These are phyloP conservation scores for Tichodroma muraria DNA, from an alignment of 2,113 vertebrate species.

Conservation along the genomic window DNA sequence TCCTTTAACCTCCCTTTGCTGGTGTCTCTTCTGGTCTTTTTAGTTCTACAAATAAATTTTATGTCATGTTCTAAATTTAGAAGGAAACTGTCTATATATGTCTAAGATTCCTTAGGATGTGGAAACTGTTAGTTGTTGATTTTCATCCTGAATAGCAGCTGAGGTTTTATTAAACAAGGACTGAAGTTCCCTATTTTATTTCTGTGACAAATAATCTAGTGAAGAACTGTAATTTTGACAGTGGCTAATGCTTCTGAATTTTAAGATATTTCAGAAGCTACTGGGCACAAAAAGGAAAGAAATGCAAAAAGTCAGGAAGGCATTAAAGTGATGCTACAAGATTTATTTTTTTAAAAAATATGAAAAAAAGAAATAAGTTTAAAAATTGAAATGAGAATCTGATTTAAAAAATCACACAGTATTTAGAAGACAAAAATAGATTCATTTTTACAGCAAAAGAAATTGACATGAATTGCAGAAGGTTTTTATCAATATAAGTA, in stretches of 20 bases:
- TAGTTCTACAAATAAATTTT: neutral
- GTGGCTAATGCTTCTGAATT: neutral
- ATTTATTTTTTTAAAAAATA: neutral
- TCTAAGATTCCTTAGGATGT: neutral
- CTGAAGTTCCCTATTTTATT: neutral
- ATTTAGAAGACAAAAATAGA: slow-evolving; percentile 18
- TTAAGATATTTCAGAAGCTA: neutral
- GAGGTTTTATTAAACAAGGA: neutral
- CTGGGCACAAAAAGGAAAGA: neutral
- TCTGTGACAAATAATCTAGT: neutral
- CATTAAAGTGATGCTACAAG: neutral
- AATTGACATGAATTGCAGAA: neutral
- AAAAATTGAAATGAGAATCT: neutral
- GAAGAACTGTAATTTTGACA: neutral
- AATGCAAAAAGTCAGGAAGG: neutral
- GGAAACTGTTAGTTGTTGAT: neutral
- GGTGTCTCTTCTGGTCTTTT: neutral
- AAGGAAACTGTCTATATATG: neutral
- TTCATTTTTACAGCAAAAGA: neutral
- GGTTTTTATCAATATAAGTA: neutral
- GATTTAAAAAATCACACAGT: neutral
- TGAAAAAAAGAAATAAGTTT: neutral
- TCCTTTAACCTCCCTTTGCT: neutral
- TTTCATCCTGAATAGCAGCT: neutral
- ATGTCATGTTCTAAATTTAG: neutral